Percentiles rank a stretch among this genome's conserved stretches.
These are phyloP conservation scores for Rousettus madagascariensis DNA, from an alignment of 2,797 vertebrate genomes.

Conservation along the genomic window DNA sequence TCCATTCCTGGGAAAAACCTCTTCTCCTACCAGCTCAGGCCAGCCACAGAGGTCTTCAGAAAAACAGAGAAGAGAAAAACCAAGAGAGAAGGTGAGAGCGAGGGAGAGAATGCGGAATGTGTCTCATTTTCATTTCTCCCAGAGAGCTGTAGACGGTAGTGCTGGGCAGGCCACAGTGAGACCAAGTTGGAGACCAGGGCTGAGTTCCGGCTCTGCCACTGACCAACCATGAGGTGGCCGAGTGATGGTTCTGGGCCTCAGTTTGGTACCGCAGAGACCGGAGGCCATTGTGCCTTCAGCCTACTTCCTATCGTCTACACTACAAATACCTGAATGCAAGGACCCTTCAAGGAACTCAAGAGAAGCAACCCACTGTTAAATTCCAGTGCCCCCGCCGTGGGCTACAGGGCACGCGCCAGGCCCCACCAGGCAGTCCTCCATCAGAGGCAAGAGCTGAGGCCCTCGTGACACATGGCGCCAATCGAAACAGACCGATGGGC, in stretches of 20 bases:
- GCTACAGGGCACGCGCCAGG: too few relatives aligned
- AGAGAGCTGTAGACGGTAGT: rapidly evolving
- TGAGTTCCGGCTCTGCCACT: neutral
- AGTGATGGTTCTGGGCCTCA: neutral
- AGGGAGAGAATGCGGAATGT: constrained; percentile 29
- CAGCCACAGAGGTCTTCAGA: constrained; percentile 53
- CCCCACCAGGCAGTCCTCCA: neutral
- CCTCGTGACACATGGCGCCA: neutral
- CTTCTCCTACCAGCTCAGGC: constrained; percentile 58
- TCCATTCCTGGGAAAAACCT: constrained; percentile 72
- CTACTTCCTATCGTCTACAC: neutral
- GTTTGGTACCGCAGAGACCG: neutral
- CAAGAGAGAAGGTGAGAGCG: neutral
- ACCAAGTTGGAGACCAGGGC: neutral
- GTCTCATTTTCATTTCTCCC: rapidly evolving
- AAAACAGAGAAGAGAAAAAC: constrained; percentile 72
- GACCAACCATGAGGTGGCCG: rapidly evolving
- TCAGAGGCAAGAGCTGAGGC: neutral
- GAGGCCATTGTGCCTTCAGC: neutral
- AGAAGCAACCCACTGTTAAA: rapidly evolving
- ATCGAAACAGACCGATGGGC: neutral
- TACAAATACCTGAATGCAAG: neutral
- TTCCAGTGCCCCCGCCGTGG: rapidly evolving
- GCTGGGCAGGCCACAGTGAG: neutral
- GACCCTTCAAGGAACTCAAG: neutral